These are phyloP conservation scores for Leucosticte australis DNA, from an alignment of 2,113 vertebrate species.

Conservation along the genomic window DNA sequence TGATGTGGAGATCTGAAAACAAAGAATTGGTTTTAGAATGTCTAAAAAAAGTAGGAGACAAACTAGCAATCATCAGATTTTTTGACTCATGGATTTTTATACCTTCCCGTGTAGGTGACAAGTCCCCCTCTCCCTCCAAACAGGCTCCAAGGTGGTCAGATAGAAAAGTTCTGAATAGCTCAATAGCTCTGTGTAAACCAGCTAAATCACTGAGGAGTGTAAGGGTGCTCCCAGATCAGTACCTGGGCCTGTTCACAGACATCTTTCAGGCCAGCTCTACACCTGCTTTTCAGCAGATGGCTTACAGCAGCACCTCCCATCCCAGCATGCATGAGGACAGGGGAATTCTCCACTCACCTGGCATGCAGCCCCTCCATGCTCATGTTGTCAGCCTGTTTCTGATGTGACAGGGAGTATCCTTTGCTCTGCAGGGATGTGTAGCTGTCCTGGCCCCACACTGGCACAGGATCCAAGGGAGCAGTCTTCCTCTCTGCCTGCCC, in stretches of 20 bases:
- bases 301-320: not conserved
- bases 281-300: not conserved
- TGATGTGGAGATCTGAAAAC: not conserved
- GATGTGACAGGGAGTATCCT: constrained; percentile 86
- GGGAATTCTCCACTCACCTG: constrained; percentile 72
- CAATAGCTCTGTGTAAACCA: no score
- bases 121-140: not conserved
- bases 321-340: not conserved
- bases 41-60: not conserved
- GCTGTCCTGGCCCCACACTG: constrained; percentile 89
- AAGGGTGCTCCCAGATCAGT: not conserved
- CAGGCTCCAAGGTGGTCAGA: not conserved
- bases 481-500: constrained; percentile 84
- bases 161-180: not conserved
- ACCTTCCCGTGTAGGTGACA: not conserved
- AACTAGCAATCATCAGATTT: not conserved
- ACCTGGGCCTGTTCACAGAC: not conserved
- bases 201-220: not conserved
- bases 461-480: constrained; percentile 79
- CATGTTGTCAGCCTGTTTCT: constrained; percentile 80
- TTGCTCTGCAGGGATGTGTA: constrained; percentile 83
- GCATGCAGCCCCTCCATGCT: constrained; percentile 75
- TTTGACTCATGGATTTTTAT: not conserved
- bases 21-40: not conserved
- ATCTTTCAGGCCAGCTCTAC: not conserved